Evolutionary conservation across 2,888 invertebrate species (phyloP).

Genomic region (Allacma fusca): DNA sequence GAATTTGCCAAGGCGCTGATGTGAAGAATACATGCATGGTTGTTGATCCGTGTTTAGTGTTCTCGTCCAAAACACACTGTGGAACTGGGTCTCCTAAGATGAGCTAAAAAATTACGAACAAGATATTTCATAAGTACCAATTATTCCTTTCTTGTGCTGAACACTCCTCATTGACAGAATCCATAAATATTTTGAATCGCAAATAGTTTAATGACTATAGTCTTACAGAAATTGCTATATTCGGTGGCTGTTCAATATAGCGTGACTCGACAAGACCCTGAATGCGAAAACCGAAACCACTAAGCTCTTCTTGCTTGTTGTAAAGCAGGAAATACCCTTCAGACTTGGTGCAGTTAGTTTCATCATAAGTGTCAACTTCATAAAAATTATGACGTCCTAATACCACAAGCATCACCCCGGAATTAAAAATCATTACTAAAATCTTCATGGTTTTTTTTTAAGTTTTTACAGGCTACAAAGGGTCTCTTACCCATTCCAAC

Average conservation of each 20-base stretch:
- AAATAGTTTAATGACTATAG: neutral
- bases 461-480: too few relatives aligned
- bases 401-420: neutral
- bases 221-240: conserved; percentile 48
- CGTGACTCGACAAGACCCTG: conserved; percentile 46
- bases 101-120: conserved; percentile 19
- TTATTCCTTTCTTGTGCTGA: too few relatives aligned
- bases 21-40: conserved; percentile 56
- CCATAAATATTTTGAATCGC: neutral
- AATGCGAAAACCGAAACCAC: conserved; percentile 55
- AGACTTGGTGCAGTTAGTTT: conserved; percentile 47
- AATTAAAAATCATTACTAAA: too few relatives aligned
- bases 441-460: neutral
- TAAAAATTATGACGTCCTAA: conserved; percentile 49
- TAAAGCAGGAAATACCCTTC: conserved; percentile 51
- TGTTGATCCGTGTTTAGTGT: conserved; percentile 42
- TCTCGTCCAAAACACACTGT: conserved; percentile 40
- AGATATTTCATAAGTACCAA: too few relatives aligned
- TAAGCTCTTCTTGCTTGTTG: conserved; percentile 47
- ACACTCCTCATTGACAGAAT: neutral
- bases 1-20: conserved; percentile 40
- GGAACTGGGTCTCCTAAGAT: conserved; percentile 48
- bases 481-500: conserved; percentile 52
- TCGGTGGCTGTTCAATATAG: conserved; percentile 53
- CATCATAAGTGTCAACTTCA: conserved; percentile 45